phyloP scores from a whole-genome alignment of 2,888 invertebrate genomes.

The Biston betularia region DNA sequence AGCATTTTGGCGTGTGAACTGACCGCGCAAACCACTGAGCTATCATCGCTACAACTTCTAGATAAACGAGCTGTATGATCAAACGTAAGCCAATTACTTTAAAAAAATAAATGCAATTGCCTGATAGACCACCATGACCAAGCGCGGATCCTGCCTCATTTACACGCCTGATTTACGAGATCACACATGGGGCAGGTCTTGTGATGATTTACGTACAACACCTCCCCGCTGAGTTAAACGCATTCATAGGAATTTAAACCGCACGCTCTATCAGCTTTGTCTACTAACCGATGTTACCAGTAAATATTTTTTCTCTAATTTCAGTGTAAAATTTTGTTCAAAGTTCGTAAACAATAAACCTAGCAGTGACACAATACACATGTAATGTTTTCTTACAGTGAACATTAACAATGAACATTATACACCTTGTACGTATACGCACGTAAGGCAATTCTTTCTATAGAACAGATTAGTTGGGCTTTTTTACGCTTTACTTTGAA shows the following conservation, averaged over 20 bases:
- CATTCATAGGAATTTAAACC: slow-evolving; percentile 78
- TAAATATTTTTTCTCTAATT: not conserved
- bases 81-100: slow-evolving; percentile 9
- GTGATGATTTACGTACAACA: slow-evolving; percentile 83
- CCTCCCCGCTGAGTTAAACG: slow-evolving; percentile 79
- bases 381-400: no score
- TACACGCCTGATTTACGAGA: slow-evolving; percentile 83
- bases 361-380: no score
- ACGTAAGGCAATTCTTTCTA: no score
- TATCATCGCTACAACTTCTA: no score
- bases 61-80: no score
- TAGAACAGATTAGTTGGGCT: no score
- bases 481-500: no score
- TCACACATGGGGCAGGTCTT: slow-evolving; percentile 83
- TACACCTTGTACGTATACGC: no score
- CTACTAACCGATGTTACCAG: not conserved
- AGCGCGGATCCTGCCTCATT: slow-evolving; percentile 74
- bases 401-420: no score
- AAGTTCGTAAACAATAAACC: no score
- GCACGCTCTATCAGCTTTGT: slow-evolving; percentile 77
- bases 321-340: not conserved
- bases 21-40: no score
- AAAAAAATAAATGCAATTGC: slow-evolving; percentile 57
- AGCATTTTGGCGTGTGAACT: no score
- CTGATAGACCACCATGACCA: slow-evolving; percentile 69